Evolutionary conservation across 2,888 invertebrate species (phyloP).

Genomic region (Pristionchus exspectatus): DNA sequence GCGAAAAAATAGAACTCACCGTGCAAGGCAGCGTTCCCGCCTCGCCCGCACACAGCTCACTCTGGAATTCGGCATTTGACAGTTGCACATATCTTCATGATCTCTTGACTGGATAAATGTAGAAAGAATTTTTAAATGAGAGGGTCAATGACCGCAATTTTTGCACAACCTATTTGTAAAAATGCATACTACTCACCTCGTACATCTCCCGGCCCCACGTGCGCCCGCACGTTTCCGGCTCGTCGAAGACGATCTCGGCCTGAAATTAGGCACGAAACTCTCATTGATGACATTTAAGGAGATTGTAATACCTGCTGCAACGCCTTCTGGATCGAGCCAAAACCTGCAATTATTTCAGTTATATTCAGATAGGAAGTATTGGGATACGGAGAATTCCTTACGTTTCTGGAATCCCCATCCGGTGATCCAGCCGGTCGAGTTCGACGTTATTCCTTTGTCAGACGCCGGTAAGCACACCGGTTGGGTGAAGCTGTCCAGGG

Average conservation of each 20-base stretch:
- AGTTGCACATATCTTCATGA: too few relatives aligned
- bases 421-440: conserved; percentile 2
- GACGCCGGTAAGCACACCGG: neutral
- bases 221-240: neutral
- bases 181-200: neutral
- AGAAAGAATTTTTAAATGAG: too few relatives aligned
- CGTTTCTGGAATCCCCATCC: conserved; percentile 3
- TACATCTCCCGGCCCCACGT: conserved; percentile 10
- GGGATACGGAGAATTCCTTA: neutral
- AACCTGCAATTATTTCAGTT: neutral
- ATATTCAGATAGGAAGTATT: too few relatives aligned
- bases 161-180: too few relatives aligned
- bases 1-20: neutral
- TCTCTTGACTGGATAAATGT: too few relatives aligned
- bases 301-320: neutral
- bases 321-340: conserved; percentile 24
- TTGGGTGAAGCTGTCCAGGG: neutral
- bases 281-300: too few relatives aligned
- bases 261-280: too few relatives aligned
- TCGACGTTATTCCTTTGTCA: neutral
- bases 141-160: too few relatives aligned
- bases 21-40: neutral
- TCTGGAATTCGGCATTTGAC: too few relatives aligned
- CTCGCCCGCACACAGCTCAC: conserved; percentile 28
- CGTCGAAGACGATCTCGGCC: conserved; percentile 24